Percentiles rank a stretch among this genome's conserved stretches.
phyloP scores from a whole-genome alignment of 2,113 vertebrate species.

The Phoxinus phoxinus region DNA sequence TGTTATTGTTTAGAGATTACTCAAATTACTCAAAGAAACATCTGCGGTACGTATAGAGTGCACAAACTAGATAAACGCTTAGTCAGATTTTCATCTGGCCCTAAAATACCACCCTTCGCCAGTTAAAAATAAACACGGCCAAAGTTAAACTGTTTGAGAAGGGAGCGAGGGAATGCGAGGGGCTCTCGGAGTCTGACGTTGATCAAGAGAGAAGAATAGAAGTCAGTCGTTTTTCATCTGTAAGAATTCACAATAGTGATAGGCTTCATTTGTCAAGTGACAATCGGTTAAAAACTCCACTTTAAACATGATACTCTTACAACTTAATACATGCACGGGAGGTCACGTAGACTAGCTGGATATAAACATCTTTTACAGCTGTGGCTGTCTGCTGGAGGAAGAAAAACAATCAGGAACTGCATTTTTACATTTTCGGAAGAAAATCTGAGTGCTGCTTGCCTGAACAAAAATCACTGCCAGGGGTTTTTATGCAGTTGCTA shows the following conservation, averaged over 20 bases:
- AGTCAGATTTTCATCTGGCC: slow-evolving; percentile 7
- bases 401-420: slow-evolving; percentile 40
- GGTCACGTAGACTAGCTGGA: slow-evolving; percentile 49
- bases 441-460: background rate
- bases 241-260: slow-evolving; percentile 47
- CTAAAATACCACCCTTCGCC: slow-evolving; percentile 1
- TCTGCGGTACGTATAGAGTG: slow-evolving; percentile 26
- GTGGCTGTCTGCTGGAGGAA: slow-evolving; percentile 31
- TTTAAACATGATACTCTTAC: slow-evolving; percentile 61
- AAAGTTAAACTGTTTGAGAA: slow-evolving; percentile 33
- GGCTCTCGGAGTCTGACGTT: slow-evolving; percentile 26
- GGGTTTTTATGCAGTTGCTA: background rate
- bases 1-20: slow-evolving; percentile 39
- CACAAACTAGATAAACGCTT: background rate
- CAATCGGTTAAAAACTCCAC: slow-evolving; percentile 56
- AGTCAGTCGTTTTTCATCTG: slow-evolving; percentile 50
- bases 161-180: background rate
- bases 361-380: slow-evolving; percentile 55
- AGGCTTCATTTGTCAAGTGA: slow-evolving; percentile 61
- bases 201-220: slow-evolving; percentile 28
- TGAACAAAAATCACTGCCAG: slow-evolving; percentile 10
- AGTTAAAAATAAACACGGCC: slow-evolving; percentile 26
- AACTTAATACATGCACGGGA: slow-evolving; percentile 51
- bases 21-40: slow-evolving; percentile 40
- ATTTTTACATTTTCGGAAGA: slow-evolving; percentile 30